phyloP scores from a whole-genome alignment of 2,797 vertebrate species.

The Gobio occitaniae region DNA sequence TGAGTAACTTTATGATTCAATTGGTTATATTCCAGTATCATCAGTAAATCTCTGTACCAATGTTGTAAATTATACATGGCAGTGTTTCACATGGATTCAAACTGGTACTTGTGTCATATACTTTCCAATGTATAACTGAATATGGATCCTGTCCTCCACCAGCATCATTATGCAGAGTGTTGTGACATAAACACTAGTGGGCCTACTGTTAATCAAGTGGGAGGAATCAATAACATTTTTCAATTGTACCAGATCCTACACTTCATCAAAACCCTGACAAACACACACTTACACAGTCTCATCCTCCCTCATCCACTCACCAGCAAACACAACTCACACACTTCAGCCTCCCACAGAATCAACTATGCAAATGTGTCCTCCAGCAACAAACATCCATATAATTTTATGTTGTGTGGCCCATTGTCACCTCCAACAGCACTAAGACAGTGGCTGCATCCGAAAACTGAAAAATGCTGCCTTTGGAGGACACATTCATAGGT shows the following conservation, averaged over 20 bases:
- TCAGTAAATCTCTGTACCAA: not conserved
- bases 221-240: conserved; percentile 75
- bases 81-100: not conserved
- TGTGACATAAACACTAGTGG: conserved; percentile 72
- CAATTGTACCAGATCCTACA: conserved; percentile 67
- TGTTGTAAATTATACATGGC: not conserved
- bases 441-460: not conserved
- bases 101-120: not conserved
- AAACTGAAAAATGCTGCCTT: too few species aligned
- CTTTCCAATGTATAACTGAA: conserved; percentile 18
- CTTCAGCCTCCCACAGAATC: conserved; percentile 58
- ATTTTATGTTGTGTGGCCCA: conserved; percentile 38
- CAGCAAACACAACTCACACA: conserved; percentile 48
- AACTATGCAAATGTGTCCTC: conserved; percentile 65
- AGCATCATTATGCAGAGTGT: conserved; percentile 67
- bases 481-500: too few species aligned
- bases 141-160: conserved; percentile 6
- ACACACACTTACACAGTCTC: conserved; percentile 34
- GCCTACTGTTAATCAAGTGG: conserved; percentile 74
- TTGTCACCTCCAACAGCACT: not conserved
- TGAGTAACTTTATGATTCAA: not conserved
- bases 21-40: not conserved
- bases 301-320: conserved; percentile 34
- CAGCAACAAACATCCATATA: conserved; percentile 51
- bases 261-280: conserved; percentile 59